Conservation (phyloP, 2,113 vertebrate genomes). For the Ibidorhyncha struthersii region DNA sequence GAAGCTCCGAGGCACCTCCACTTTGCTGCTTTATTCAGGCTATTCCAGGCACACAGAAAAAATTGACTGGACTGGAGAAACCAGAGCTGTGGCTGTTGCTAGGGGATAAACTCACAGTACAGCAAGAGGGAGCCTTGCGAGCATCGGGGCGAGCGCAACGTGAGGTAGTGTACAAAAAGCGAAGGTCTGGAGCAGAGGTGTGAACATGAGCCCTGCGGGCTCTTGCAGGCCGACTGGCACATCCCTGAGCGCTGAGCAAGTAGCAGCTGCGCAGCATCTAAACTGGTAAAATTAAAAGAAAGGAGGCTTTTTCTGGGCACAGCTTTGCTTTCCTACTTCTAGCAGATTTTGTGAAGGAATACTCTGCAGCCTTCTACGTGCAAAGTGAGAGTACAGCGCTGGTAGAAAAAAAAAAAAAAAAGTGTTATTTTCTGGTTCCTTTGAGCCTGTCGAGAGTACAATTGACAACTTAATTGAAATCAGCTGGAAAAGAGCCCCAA, state of each 20-base stretch:
- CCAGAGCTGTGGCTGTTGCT: background rate
- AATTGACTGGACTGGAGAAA: background rate
- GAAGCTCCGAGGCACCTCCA: background rate
- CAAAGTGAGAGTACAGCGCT: accelerated
- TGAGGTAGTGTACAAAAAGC: background rate
- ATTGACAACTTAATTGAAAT: background rate
- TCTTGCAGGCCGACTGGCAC: accelerated
- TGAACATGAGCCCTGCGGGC: accelerated
- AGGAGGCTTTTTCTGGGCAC: background rate
- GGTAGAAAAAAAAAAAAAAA: background rate
- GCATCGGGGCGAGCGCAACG: accelerated
- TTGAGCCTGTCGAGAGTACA: background rate
- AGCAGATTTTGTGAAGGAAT: background rate
- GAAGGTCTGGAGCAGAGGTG: background rate
- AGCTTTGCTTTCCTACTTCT: background rate
- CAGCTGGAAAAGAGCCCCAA: background rate
- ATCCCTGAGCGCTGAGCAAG: background rate
- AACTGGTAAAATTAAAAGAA: background rate
- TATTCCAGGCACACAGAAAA: background rate
- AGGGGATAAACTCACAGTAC: background rate
- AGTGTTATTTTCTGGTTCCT: background rate
- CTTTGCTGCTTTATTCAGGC: background rate
- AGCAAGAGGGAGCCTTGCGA: background rate
- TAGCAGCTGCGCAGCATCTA: background rate
- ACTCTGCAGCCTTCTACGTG: background rate